Evolutionary conservation across 2,888 invertebrate species (phyloP), one percentile per base, ranked within the genome.

Genomic region (Perizoma affinitatum): DNA sequence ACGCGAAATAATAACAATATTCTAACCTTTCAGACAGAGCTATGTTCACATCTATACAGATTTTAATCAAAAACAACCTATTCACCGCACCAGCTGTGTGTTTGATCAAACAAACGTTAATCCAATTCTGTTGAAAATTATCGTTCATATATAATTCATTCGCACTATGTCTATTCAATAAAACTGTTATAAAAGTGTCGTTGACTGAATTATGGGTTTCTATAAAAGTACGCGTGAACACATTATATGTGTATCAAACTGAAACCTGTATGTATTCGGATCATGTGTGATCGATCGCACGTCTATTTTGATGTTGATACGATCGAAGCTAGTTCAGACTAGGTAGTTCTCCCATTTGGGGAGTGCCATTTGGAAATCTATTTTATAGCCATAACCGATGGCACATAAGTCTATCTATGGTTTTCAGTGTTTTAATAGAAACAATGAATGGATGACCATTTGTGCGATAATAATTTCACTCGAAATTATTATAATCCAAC

Each of bases 141-240:
- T 58, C 43, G 11, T 22, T 22, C 22, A n/a, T 53, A 42, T 43
- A 48, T 38, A 47, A 38, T 34, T 6, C 54, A 45, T 45, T 46
- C 22, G 41, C 36, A 10, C 43, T n/a, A 51, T 57, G 50, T 47
- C 42, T 54, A 49, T 64, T 53, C 47, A 64, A 56, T 60, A 61
- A 59, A 61, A 53, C 33, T 44, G 48, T 42, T 43, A 47, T 47
- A 38, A 47, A 55, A 59, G 45, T 60, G 54, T 57, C 56, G 33
- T 56, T 43, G 44, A 46, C 57, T 66, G 54, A 63, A 57, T 57
- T 56, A 65, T 61, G 52, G 48, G 38, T 41, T 58, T 10, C 43
- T 22, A 53, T 45, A 44, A 22, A 52, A n/a, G 47, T 54, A 58
- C 54, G 44, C 43, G 40, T 46, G 22, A 40, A 22, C 6, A 11